phyloP scores from a whole-genome alignment of 2,113 vertebrate genomes.

The Sinosuthora webbiana region DNA sequence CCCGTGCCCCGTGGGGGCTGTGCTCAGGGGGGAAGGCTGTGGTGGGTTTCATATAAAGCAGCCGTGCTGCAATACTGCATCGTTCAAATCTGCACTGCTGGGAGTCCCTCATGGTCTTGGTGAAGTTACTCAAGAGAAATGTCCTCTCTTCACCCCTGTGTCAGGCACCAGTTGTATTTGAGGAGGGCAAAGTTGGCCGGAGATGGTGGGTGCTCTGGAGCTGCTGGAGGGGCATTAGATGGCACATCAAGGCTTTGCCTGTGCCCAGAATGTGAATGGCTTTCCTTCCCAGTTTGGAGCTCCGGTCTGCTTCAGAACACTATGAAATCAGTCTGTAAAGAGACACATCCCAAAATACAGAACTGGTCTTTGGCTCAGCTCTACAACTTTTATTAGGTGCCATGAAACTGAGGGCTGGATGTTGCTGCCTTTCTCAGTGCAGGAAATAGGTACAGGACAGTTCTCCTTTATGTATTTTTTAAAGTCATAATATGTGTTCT shows the following conservation, averaged over 20 bases:
- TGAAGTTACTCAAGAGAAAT: neutral
- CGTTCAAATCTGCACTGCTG: neutral
- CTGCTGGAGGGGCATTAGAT: neutral
- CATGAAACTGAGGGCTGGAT: neutral
- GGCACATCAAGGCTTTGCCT: neutral
- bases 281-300: neutral
- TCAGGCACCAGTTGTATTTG: neutral
- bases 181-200: neutral
- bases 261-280: neutral
- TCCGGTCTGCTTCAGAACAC: neutral
- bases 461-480: neutral
- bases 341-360: neutral
- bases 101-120: neutral
- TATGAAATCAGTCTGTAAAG: neutral
- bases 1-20: rapidly evolving
- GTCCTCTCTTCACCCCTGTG: rapidly evolving
- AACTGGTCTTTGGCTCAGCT: neutral
- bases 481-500: neutral
- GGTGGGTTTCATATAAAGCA: neutral
- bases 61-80: rapidly evolving
- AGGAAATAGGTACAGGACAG: neutral
- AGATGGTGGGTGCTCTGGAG: neutral
- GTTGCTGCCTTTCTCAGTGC: neutral
- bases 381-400: constrained; percentile 20
- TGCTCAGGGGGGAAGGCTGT: rapidly evolving